A percentile compares a stretch with the other conserved stretches of the same genome.
phyloP scores from a whole-genome alignment of 2,888 invertebrate genomes.

The Drosophila stalkeri region DNA sequence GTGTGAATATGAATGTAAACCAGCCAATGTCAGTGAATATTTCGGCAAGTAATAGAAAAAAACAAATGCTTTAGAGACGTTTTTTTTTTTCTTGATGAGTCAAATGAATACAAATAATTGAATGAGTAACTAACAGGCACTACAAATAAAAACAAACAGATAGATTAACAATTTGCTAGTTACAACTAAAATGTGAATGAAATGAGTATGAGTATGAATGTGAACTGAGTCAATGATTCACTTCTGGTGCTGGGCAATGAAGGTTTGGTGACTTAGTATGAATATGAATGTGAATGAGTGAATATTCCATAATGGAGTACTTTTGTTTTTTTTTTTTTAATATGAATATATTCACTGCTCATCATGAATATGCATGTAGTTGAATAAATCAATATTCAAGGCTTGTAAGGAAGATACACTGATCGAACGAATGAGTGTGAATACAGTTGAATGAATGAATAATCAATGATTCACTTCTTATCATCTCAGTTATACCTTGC shows the following conservation, averaged over 20 bases:
- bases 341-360: not conserved
- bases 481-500: constrained; percentile 2
- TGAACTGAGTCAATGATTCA: not conserved
- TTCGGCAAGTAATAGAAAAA: not conserved
- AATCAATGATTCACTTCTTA: constrained; percentile 10
- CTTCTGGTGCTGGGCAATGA: constrained; percentile 7
- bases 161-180: not conserved
- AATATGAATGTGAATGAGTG: not conserved
- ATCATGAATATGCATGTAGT: not conserved
- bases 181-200: not conserved
- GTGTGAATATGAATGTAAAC: not conserved
- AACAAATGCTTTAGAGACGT: not conserved
- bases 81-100: not conserved
- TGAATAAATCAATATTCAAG: not conserved
- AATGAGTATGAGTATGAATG: not conserved
- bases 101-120: not conserved
- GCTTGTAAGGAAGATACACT: not conserved
- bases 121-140: not conserved
- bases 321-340: not conserved
- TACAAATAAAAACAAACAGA: not conserved
- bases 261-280: not conserved
- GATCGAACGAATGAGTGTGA: not conserved
- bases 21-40: not conserved
- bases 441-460: not conserved
- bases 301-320: not conserved